phyloP scores from a whole-genome alignment of 2,797 vertebrate genomes.

The Aulostomus chinensis region DNA sequence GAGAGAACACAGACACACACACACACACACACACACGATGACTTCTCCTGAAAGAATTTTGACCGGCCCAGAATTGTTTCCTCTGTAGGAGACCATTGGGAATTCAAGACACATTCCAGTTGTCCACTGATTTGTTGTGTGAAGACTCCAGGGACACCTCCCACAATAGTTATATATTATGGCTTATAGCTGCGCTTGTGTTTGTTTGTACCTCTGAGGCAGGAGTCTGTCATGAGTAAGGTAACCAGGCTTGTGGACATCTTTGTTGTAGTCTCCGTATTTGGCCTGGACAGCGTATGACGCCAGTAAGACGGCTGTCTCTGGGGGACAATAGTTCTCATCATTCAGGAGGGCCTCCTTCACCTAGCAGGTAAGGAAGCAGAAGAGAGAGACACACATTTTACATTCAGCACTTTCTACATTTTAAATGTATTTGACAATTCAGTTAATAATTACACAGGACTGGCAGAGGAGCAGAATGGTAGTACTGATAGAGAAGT shows the following conservation, averaged over 20 bases:
- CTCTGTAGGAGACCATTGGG: conserved; percentile 34
- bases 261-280: conserved; percentile 92
- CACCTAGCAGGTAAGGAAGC: conserved; percentile 66
- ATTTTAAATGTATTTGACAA: background rate
- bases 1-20: conserved; percentile 18
- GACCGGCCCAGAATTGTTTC: conserved; percentile 16
- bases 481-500: too few relatives aligned
- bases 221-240: conserved; percentile 93
- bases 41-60: conserved; percentile 30
- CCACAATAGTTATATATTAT: background rate
- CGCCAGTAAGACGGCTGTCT: conserved; percentile 94
- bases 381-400: background rate
- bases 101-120: conserved; percentile 1
- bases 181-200: too few relatives aligned
- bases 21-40: conserved; percentile 13
- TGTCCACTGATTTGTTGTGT: background rate
- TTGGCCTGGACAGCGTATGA: conserved; percentile 97
- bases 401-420: background rate
- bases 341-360: conserved; percentile 97
- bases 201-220: conserved; percentile 88
- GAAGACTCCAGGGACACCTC: background rate
- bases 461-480: too few relatives aligned
- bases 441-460: background rate
- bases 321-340: conserved; percentile 97
- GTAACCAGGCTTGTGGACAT: conserved; percentile 92